Conservation (phyloP, 1,140 invertebrate genomes). For the Saxidomus purpurata region DNA sequence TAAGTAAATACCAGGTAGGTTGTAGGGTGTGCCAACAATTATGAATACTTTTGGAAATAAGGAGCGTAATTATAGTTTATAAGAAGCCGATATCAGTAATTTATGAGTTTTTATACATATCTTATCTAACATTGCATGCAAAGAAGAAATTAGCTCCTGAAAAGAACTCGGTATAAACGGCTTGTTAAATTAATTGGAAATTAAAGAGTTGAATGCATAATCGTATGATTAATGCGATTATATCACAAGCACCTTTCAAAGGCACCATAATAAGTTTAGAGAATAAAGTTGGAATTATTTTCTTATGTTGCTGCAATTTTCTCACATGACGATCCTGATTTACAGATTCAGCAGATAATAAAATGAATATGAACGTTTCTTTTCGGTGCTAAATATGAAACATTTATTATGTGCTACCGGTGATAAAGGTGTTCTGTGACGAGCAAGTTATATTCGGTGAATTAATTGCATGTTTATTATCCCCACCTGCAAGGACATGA, state of each 20-base stretch:
- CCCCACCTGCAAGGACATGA: too few species aligned
- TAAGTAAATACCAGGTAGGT: neutral
- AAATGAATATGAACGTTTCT: too few species aligned
- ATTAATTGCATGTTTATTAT: too few species aligned
- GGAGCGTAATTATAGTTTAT: slow-evolving; percentile 26
- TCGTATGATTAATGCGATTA: neutral
- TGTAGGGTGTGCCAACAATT: slow-evolving; percentile 19
- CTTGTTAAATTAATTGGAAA: slow-evolving; percentile 27
- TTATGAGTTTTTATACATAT: neutral
- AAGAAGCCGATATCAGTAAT: neutral
- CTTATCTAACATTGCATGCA: slow-evolving; percentile 28
- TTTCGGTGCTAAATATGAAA: too few species aligned
- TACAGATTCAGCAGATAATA: too few species aligned
- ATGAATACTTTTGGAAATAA: neutral
- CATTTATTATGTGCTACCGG: too few species aligned
- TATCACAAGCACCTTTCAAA: too few species aligned
- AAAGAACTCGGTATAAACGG: neutral
- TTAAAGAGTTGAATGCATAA: neutral
- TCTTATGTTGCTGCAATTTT: neutral
- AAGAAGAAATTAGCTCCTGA: neutral
- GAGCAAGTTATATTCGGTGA: too few species aligned
- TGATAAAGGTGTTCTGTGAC: too few species aligned
- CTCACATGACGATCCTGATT: neutral
- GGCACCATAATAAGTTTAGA: neutral
- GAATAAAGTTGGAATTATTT: neutral